Evolutionary conservation across 2,113 vertebrate genomes (phyloP).

Genomic region (Planiliza haematocheilus): DNA sequence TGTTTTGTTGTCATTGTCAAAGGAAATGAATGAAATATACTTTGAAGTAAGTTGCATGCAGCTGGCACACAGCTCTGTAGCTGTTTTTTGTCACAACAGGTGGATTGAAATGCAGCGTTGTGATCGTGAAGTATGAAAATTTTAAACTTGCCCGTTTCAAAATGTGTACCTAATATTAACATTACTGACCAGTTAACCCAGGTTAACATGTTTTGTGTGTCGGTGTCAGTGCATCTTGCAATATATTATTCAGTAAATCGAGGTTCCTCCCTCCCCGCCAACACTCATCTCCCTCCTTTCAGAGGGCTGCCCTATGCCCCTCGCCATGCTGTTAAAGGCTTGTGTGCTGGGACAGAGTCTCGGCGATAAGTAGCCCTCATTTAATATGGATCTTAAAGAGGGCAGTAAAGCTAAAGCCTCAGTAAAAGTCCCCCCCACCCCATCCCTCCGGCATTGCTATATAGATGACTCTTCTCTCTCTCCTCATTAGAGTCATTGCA

Average conservation of each 20-base stretch:
- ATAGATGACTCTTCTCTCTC: conserved; percentile 66
- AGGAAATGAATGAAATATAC: conserved; percentile 10
- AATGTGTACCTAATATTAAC: neutral
- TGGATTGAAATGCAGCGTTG: neutral
- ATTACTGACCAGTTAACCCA: neutral
- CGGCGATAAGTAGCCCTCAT: conserved; percentile 77
- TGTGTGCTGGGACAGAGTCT: conserved; percentile 75
- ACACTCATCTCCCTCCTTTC: conserved; percentile 64
- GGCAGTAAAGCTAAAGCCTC: conserved; percentile 79
- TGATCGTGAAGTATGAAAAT: neutral
- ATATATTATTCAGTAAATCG: conserved; percentile 52
- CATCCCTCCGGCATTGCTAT: conserved; percentile 56
- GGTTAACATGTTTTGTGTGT: neutral
- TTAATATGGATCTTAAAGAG: conserved; percentile 82
- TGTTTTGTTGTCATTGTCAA: conserved; percentile 23
- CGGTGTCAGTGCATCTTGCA: conserved; percentile 14
- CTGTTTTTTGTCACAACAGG: conserved; percentile 18
- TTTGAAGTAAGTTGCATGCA: neutral
- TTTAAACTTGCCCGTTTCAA: too few species aligned
- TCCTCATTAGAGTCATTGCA: conserved; percentile 87
- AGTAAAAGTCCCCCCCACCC: conserved; percentile 57
- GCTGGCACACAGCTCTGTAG: conserved; percentile 8
- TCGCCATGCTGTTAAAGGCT: conserved; percentile 72
- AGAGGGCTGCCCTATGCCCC: conserved; percentile 65
- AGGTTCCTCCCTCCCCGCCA: conserved; percentile 44